Evolutionary conservation across 30 jellyfish, hydroid and myxozoan species (phyloP).

Genomic region (Chironex yamaguchii): DNA sequence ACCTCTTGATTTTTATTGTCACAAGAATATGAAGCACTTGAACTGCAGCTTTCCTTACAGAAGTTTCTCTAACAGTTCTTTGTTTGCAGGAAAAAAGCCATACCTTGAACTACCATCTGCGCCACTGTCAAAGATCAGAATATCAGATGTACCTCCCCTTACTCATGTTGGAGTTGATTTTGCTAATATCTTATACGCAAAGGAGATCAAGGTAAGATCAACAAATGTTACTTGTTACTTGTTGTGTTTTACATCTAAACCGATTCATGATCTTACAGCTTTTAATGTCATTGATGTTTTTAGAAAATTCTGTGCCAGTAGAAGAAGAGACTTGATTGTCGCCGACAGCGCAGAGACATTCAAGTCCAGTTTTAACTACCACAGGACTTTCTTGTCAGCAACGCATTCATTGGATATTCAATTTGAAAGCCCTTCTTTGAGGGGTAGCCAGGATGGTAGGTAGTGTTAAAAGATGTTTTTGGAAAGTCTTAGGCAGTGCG

Average conservation of each 20-base stretch:
- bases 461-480: constrained; percentile 47
- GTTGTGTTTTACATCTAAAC: background rate
- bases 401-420: constrained; percentile 53
- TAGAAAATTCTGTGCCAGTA: background rate
- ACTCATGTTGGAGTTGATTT: background rate
- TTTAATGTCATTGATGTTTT: background rate
- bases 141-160: background rate
- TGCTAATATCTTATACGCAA: constrained; percentile 14
- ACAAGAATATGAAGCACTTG: constrained; percentile 10
- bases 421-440: constrained; percentile 8
- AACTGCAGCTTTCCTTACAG: constrained; percentile 25
- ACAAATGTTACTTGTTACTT: background rate
- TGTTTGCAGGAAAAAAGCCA: constrained; percentile 10
- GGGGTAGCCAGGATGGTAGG: constrained; percentile 42
- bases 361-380: background rate
- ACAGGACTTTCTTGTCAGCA: too few species aligned
- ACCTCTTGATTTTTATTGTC: too few species aligned
- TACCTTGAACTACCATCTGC: background rate
- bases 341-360: constrained; percentile 26
- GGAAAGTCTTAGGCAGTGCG: constrained; percentile 28
- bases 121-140: background rate
- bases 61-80: constrained; percentile 12
- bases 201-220: background rate
- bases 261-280: background rate
- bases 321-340: background rate